Conservation (phyloP, 2,797 vertebrate genomes). For the Syncerus caffer region DNA sequence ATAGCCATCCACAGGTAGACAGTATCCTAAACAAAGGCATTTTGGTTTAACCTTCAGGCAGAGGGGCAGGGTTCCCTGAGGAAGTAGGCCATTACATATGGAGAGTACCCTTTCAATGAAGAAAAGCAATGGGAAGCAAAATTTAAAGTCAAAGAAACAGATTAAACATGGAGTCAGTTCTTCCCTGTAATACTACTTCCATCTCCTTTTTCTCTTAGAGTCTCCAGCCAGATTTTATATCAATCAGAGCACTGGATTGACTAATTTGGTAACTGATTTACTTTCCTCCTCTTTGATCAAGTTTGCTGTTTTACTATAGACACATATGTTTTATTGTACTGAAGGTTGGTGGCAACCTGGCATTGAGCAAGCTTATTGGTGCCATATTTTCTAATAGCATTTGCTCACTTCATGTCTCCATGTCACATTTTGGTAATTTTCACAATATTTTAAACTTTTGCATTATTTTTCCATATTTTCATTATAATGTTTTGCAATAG, state of each 20-base stretch:
- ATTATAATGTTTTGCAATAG: background rate
- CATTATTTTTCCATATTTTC: background rate
- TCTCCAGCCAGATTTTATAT: background rate
- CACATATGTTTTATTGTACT: background rate
- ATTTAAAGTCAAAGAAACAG: background rate
- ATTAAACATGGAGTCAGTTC: background rate
- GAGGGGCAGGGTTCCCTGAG: background rate
- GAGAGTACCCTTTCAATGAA: background rate
- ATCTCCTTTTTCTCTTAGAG: background rate
- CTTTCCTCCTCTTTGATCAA: background rate
- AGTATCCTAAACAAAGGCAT: background rate
- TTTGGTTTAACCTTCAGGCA: background rate
- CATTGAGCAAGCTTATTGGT: background rate
- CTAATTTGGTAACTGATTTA: background rate
- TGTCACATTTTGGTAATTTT: background rate
- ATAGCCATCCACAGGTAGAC: background rate
- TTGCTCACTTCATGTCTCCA: background rate
- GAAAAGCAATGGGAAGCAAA: background rate
- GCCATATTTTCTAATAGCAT: background rate
- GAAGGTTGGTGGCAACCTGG: background rate
- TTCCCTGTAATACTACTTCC: background rate
- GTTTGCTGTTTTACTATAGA: background rate
- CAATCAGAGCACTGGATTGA: background rate
- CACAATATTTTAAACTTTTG: background rate
- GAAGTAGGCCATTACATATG: background rate